Percentiles rank a stretch among this genome's conserved stretches.
Conservation (phyloP, 2,888 invertebrate species). For the Pseudanteris insignis region DNA sequence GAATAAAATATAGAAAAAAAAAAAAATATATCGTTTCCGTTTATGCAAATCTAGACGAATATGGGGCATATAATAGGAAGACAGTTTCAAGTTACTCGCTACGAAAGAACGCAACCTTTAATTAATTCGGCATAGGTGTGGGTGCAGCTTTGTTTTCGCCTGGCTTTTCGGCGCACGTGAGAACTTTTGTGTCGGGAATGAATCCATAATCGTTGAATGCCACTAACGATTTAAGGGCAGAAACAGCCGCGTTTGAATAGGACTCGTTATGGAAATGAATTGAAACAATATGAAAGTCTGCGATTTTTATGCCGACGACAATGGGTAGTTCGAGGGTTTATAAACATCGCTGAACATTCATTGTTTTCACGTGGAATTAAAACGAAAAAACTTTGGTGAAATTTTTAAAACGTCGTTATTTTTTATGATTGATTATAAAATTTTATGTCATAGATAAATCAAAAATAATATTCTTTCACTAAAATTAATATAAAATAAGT, state of each 20-base stretch:
- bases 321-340: constrained; percentile 22
- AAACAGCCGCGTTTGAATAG: constrained; percentile 26
- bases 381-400: too few species aligned
- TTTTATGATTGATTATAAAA: too few species aligned
- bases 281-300: constrained; percentile 32
- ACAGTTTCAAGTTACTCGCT: constrained; percentile 4
- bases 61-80: too few species aligned
- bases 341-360: constrained; percentile 23
- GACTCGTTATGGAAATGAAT: constrained; percentile 37
- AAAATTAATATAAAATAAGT: too few species aligned
- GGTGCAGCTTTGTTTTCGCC: neutral
- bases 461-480: too few species aligned
- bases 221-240: constrained; percentile 31
- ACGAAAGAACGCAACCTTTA: constrained; percentile 5
- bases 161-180: constrained; percentile 4
- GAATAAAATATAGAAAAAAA: too few species aligned
- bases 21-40: too few species aligned
- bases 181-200: constrained; percentile 27
- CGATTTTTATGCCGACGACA: constrained; percentile 24
- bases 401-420: too few species aligned
- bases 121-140: constrained; percentile 13
- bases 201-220: constrained; percentile 35
- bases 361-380: constrained; percentile 26
- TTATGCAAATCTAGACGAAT: too few species aligned
- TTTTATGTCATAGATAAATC: too few species aligned